These are phyloP conservation scores for Leptopilina syphax DNA, from an alignment of 2,888 invertebrate genomes.

Conservation along the genomic window DNA sequence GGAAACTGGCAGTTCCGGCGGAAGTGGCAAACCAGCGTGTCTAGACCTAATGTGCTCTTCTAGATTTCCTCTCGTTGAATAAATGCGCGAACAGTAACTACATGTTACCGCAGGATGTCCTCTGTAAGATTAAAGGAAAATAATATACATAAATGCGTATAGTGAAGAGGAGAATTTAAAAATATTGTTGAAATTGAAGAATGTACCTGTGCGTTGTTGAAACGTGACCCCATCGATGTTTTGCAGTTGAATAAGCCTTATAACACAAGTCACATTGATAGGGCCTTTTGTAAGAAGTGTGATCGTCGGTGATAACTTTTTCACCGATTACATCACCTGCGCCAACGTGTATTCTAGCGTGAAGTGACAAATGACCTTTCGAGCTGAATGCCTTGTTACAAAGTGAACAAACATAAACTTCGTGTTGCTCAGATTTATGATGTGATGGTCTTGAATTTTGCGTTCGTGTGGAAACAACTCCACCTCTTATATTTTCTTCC, in stretches of 20 bases:
- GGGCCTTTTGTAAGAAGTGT: slow-evolving; percentile 75
- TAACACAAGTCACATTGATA: slow-evolving; percentile 77
- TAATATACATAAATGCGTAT: neutral
- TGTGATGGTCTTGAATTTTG: slow-evolving; percentile 55
- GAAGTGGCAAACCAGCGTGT: slow-evolving; percentile 72
- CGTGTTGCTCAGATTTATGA: slow-evolving; percentile 70
- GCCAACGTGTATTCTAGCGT: slow-evolving; percentile 76
- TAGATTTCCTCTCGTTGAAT: slow-evolving; percentile 76
- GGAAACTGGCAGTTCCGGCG: slow-evolving; percentile 60
- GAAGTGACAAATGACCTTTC: slow-evolving; percentile 76
- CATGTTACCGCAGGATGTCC: slow-evolving; percentile 78
- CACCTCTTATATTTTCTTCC: slow-evolving; percentile 60
- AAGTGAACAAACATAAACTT: slow-evolving; percentile 75
- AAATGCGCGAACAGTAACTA: slow-evolving; percentile 75
- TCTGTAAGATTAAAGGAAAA: slow-evolving; percentile 56
- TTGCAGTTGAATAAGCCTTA: slow-evolving; percentile 77
- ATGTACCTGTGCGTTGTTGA: slow-evolving; percentile 74
- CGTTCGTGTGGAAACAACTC: slow-evolving; percentile 16
- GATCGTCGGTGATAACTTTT: slow-evolving; percentile 75
- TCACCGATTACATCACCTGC: slow-evolving; percentile 74
- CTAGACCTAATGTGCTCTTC: slow-evolving; percentile 76
- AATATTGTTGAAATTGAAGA: neutral
- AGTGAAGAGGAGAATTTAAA: neutral
- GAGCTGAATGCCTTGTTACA: slow-evolving; percentile 77
- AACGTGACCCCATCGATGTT: slow-evolving; percentile 77